These are phyloP conservation scores for Hexactinellida sp. DNA, from an alignment of 37 sponge, comb jelly and placozoan species.

Conservation along the genomic window DNA sequence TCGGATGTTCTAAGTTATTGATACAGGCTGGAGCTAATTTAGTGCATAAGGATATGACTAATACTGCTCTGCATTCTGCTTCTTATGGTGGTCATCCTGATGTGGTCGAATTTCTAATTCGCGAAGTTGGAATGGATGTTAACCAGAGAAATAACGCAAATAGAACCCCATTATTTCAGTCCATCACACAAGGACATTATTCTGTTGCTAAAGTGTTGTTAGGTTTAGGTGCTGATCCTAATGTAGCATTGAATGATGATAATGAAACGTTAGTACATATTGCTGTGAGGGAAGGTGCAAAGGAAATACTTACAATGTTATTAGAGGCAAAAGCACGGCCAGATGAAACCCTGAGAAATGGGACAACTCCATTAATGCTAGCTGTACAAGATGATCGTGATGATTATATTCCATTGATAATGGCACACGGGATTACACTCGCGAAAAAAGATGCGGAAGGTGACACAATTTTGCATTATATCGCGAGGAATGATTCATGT, in stretches of 20 bases:
- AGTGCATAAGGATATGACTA: background rate
- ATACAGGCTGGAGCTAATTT: background rate
- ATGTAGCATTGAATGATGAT: background rate
- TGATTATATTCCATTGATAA: constrained; percentile 8
- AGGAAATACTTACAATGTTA: background rate
- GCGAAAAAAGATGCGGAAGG: background rate
- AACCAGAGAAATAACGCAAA: background rate
- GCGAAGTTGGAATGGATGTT: background rate
- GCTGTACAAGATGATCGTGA: background rate
- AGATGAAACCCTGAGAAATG: background rate
- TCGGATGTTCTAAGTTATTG: background rate
- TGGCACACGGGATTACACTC: background rate
- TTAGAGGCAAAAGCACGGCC: background rate
- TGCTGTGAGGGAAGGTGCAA: background rate
- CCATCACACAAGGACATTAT: background rate
- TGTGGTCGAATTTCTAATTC: background rate
- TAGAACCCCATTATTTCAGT: background rate
- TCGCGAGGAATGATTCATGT: background rate
- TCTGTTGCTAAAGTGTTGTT: background rate
- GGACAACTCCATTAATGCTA: background rate
- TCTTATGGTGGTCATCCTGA: background rate
- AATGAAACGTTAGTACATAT: background rate
- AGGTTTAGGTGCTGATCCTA: background rate
- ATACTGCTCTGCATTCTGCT: constrained; percentile 7
- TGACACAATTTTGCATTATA: background rate